Evolutionary conservation across 2,888 invertebrate species (phyloP).

Genomic region (Prosapia bicincta): DNA sequence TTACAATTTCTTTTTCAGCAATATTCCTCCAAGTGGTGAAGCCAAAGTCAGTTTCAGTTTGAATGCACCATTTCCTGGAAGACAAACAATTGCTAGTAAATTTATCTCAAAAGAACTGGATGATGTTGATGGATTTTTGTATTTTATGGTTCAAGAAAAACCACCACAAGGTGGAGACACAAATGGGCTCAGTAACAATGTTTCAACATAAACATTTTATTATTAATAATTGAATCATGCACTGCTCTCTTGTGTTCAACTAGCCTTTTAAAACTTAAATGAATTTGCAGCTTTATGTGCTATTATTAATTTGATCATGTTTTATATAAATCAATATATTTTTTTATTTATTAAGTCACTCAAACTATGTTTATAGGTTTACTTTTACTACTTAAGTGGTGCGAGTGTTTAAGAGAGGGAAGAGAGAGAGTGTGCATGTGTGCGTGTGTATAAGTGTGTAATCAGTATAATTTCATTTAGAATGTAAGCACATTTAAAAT

Average conservation of each 20-base stretch:
- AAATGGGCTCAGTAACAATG: slow-evolving; percentile 20
- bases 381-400: neutral
- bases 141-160: slow-evolving; percentile 58
- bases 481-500: no score
- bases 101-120: slow-evolving; percentile 83
- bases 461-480: no score
- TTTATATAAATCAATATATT: neutral
- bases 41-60: slow-evolving; percentile 72
- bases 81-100: slow-evolving; percentile 80
- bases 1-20: slow-evolving; percentile 50
- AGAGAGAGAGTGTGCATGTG: no score
- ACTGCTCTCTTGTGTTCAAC: neutral
- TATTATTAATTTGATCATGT: neutral
- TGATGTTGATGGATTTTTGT: slow-evolving; percentile 86
- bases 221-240: no score
- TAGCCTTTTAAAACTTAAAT: neutral
- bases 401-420: no score
- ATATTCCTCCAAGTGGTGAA: slow-evolving; percentile 60
- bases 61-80: slow-evolving; percentile 73
- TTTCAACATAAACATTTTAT: neutral
- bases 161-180: slow-evolving; percentile 10
- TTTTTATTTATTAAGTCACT: neutral
- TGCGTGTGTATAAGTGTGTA: no score
- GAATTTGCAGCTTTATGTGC: neutral
- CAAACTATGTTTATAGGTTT: neutral